Percentiles rank a stretch among this genome's conserved stretches.
Evolutionary conservation across 1,140 invertebrate genomes (phyloP).

Genomic region (Limonius californicus): DNA sequence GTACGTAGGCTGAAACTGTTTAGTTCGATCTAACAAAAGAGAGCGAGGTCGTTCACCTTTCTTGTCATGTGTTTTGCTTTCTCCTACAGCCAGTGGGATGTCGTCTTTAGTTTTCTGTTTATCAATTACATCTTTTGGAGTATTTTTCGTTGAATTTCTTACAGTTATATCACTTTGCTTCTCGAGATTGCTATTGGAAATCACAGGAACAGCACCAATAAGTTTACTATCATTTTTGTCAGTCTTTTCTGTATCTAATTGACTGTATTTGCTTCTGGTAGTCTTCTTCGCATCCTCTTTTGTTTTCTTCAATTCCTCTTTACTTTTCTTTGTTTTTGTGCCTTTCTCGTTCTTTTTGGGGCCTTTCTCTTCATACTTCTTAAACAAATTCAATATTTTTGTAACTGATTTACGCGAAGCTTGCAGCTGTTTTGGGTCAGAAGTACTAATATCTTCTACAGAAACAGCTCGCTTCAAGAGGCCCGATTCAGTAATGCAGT

Average conservation of each 20-base stretch:
- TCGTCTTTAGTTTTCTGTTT: too few relatives aligned
- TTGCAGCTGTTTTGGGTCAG: slow-evolving; percentile 35
- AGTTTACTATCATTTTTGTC: slow-evolving; percentile 17
- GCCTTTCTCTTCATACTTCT: slow-evolving; percentile 60
- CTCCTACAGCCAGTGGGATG: slow-evolving; percentile 12
- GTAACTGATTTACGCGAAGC: slow-evolving; percentile 56
- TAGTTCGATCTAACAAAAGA: slow-evolving; percentile 33
- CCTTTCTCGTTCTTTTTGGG: slow-evolving; percentile 41
- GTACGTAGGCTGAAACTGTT: slow-evolving; percentile 29
- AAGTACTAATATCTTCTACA: slow-evolving; percentile 57
- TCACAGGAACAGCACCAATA: slow-evolving; percentile 27
- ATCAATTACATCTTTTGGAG: too few relatives aligned
- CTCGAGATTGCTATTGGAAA: slow-evolving; percentile 21
- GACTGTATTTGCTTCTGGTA: slow-evolving; percentile 4
- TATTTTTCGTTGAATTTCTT: not conserved
- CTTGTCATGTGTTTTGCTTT: slow-evolving; percentile 14
- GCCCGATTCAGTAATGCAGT: slow-evolving; percentile 52
- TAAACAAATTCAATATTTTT: slow-evolving; percentile 69
- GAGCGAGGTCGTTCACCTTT: slow-evolving; percentile 35
- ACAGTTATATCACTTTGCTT: slow-evolving; percentile 9
- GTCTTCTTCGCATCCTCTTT: slow-evolving; percentile 23
- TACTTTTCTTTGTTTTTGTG: slow-evolving; percentile 27
- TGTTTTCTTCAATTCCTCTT: slow-evolving; percentile 28
- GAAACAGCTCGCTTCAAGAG: slow-evolving; percentile 66
- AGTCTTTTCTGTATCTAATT: slow-evolving; percentile 16